phyloP scores from a whole-genome alignment of 2,797 vertebrate species.

The Labeo calbasu region DNA sequence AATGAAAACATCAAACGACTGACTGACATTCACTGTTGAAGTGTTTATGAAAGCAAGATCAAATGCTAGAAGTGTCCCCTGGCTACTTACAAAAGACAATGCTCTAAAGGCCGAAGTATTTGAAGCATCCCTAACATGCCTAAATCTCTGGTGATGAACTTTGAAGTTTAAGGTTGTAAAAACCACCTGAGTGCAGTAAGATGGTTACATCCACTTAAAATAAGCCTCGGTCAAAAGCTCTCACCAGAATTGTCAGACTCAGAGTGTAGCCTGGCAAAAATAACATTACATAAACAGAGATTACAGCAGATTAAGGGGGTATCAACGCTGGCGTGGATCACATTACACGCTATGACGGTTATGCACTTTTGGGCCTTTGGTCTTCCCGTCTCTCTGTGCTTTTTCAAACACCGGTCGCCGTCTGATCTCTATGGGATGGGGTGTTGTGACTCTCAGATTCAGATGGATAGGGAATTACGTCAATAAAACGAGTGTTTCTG shows the following conservation, averaged over 20 bases:
- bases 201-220: constrained; percentile 62
- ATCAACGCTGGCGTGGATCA: constrained; percentile 59
- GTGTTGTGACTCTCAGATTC: neutral
- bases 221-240: constrained; percentile 65
- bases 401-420: neutral
- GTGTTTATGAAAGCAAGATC: constrained; percentile 9
- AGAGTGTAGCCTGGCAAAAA: constrained; percentile 56
- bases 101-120: constrained; percentile 3
- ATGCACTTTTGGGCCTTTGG: constrained; percentile 45
- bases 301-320: constrained; percentile 67
- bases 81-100: neutral
- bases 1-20: neutral
- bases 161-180: constrained; percentile 12
- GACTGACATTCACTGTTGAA: neutral
- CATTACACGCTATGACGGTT: constrained; percentile 46
- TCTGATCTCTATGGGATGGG: neutral
- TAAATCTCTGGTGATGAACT: constrained; percentile 20
- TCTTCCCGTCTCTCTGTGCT: neutral
- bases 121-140: constrained; percentile 26
- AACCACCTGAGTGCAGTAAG: constrained; percentile 25
- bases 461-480: constrained; percentile 1
- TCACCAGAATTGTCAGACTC: constrained; percentile 62
- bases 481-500: constrained; percentile 14
- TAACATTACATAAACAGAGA: constrained; percentile 71
- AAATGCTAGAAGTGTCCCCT: neutral